These are phyloP conservation scores for Triplophysa bombifrons DNA, from an alignment of 2,797 vertebrate species.

Conservation along the genomic window DNA sequence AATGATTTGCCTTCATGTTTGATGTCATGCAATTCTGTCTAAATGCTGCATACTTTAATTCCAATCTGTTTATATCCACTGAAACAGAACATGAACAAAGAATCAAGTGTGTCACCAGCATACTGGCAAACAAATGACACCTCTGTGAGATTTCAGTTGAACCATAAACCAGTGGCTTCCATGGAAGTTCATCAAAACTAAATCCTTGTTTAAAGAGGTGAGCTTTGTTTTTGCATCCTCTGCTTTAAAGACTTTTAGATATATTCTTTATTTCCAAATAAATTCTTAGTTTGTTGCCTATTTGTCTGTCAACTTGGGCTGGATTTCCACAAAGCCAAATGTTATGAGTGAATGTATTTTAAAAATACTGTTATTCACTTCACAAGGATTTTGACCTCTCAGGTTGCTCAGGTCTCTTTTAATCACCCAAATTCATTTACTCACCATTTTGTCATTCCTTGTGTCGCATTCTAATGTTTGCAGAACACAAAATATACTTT, in stretches of 20 bases:
- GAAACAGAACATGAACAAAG: constrained; percentile 69
- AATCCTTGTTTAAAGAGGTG: background rate
- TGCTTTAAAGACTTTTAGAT: background rate
- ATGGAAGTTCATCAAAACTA: constrained; percentile 30
- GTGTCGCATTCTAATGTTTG: too few relatives aligned
- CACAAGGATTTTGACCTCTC: too few relatives aligned
- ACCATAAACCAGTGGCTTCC: constrained; percentile 39
- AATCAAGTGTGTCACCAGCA: constrained; percentile 71
- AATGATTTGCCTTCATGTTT: constrained; percentile 79
- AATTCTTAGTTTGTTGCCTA: too few relatives aligned
- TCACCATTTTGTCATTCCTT: too few relatives aligned
- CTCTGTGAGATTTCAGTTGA: constrained; percentile 69
- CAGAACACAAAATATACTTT: too few relatives aligned
- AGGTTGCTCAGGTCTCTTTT: too few relatives aligned
- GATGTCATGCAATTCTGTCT: constrained; percentile 73
- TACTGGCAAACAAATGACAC: constrained; percentile 69
- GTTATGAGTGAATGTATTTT: too few relatives aligned
- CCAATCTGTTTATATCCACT: constrained; percentile 70
- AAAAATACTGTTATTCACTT: too few relatives aligned
- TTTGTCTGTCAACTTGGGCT: too few relatives aligned
- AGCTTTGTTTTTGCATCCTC: background rate
- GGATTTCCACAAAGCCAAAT: too few relatives aligned
- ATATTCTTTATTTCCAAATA: too few relatives aligned
- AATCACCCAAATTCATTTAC: too few relatives aligned
- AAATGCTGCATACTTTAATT: constrained; percentile 61